phyloP scores from a whole-genome alignment of 2,113 vertebrate species.

The Takifugu bimaculatus region DNA sequence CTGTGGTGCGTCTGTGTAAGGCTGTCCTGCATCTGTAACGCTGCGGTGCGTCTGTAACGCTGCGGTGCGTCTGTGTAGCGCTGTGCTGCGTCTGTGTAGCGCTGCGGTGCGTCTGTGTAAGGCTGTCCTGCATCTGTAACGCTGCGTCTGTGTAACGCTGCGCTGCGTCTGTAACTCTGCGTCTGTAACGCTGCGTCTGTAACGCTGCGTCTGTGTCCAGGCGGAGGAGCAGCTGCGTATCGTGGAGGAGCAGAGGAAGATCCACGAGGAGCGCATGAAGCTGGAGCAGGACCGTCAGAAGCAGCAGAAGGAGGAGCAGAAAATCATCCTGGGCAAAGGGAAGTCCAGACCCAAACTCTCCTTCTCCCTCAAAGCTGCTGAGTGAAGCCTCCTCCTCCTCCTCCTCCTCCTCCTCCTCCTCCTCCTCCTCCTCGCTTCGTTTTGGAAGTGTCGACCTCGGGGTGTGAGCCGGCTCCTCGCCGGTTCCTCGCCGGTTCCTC shows the following conservation, averaged over 20 bases:
- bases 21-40: no score
- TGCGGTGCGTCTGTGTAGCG: no score
- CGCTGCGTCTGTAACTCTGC: not conserved
- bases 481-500: no score
- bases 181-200: not conserved
- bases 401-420: constrained; percentile 64
- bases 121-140: no score
- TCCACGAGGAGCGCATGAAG: constrained; percentile 99
- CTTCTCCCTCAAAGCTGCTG: constrained; percentile 93
- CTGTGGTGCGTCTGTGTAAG: no score
- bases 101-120: no score
- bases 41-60: no score
- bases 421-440: constrained; percentile 85
- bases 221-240: constrained; percentile 99
- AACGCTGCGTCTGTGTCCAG: constrained; percentile 56
- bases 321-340: constrained; percentile 98
- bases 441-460: constrained; percentile 83
- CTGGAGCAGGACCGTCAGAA: constrained; percentile 97
- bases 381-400: constrained; percentile 72
- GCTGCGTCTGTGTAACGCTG: no score
- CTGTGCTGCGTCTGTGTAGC: no score
- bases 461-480: not conserved
- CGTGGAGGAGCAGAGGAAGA: constrained; percentile 99
- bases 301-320: constrained; percentile 99
- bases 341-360: constrained; percentile 98